phyloP scores from a whole-genome alignment of 2,113 vertebrate species.

The Rhagologus leucostigma region DNA sequence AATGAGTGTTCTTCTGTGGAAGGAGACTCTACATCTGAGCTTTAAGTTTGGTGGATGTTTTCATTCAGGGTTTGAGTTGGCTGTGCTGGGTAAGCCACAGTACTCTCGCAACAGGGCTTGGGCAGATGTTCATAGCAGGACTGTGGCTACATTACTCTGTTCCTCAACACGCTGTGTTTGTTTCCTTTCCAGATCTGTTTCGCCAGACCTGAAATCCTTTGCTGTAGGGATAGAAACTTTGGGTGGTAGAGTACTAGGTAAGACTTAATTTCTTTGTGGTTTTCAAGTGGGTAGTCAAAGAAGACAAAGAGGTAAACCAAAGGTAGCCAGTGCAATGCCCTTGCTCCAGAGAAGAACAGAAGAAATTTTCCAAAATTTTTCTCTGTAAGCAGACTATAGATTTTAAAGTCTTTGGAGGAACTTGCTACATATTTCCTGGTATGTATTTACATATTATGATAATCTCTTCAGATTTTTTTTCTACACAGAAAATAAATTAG shows the following conservation, averaged over 20 bases:
- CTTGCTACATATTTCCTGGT: not conserved
- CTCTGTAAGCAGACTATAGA: not conserved
- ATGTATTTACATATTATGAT: not conserved
- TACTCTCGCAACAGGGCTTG: accelerated
- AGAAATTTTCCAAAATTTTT: not conserved
- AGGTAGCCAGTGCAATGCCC: not conserved
- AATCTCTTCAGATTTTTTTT: not conserved
- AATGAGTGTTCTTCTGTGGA: not conserved
- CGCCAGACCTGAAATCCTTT: slow-evolving; percentile 84
- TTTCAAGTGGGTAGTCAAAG: not conserved
- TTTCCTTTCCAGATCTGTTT: slow-evolving; percentile 74
- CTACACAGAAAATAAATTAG: not conserved
- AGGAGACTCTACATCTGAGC: not conserved
- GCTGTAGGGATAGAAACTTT: slow-evolving; percentile 82
- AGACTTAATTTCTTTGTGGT: not conserved
- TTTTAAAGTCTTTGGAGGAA: not conserved
- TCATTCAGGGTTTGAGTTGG: not conserved
- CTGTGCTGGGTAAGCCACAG: not conserved
- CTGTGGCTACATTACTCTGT: not conserved
- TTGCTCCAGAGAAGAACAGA: not conserved
- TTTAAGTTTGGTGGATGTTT: not conserved
- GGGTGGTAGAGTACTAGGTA: slow-evolving; percentile 80
- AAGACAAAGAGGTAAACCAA: not conserved
- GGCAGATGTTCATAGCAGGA: not conserved
- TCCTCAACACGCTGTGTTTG: not conserved